These are phyloP conservation scores for Brenthis ino DNA, from an alignment of 2,888 invertebrate genomes.

Conservation along the genomic window DNA sequence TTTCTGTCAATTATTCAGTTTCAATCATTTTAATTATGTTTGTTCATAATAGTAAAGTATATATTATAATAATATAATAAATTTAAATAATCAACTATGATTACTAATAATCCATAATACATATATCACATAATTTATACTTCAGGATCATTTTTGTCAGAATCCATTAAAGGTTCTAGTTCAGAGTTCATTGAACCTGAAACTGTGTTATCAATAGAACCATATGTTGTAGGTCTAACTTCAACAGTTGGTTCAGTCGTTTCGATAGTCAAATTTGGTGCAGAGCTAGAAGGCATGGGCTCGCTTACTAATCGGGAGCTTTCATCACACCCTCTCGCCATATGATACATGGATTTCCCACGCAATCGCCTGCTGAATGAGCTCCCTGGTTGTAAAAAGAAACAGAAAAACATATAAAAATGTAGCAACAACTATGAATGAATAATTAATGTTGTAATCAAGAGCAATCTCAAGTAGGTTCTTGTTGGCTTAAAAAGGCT, in stretches of 20 bases:
- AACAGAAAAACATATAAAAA: conserved; percentile 5
- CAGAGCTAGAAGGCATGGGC: conserved; percentile 63
- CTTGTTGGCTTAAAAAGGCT: too few relatives aligned
- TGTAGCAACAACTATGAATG: not conserved
- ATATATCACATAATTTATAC: conserved; percentile 48
- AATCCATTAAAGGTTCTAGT: conserved; percentile 59
- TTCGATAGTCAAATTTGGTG: conserved; percentile 61
- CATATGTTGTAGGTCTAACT: conserved; percentile 63
- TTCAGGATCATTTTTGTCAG: conserved; percentile 52
- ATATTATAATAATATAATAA: not conserved
- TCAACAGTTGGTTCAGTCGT: conserved; percentile 56
- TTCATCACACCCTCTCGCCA: conserved; percentile 86
- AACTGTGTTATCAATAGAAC: conserved; percentile 65
- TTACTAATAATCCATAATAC: not conserved
- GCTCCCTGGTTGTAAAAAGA: conserved; percentile 77
- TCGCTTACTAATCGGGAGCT: conserved; percentile 72
- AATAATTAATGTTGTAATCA: too few relatives aligned
- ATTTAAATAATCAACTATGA: not conserved
- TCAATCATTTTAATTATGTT: too few relatives aligned
- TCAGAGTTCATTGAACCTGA: conserved; percentile 55
- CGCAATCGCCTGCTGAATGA: conserved; percentile 89
- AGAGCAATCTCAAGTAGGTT: too few relatives aligned
- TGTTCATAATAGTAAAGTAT: too few relatives aligned
- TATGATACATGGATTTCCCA: conserved; percentile 89
- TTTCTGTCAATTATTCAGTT: too few relatives aligned